Conservation (phyloP, 2,113 vertebrate genomes). For the Scytalopus superciliaris region DNA sequence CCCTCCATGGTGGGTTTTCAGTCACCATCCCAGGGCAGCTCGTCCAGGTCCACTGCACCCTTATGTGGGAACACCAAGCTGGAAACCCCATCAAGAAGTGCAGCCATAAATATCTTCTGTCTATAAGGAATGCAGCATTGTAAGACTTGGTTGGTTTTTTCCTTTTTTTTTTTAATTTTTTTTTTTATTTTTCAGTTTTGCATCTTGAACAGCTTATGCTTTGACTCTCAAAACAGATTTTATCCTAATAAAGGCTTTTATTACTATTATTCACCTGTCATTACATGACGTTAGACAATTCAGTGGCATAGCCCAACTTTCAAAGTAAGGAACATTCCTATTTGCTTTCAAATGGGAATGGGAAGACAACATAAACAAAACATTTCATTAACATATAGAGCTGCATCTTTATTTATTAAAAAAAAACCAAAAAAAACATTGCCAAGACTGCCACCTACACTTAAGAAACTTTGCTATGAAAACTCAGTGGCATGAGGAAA, state of each 20-base stretch:
- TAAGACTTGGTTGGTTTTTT: neutral
- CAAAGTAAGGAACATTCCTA: constrained; percentile 43
- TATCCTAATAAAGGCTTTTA: constrained; percentile 71
- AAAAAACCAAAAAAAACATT: constrained; percentile 6
- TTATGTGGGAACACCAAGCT: accelerated
- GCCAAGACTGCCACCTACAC: constrained; percentile 76
- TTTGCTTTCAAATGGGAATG: constrained; percentile 10
- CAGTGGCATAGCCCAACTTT: constrained; percentile 43
- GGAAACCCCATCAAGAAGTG: neutral
- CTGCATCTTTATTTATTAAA: constrained; percentile 18
- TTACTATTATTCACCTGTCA: constrained; percentile 76
- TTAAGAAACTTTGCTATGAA: constrained; percentile 77
- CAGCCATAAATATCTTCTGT: neutral
- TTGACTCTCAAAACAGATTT: constrained; percentile 71
- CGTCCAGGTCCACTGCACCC: accelerated
- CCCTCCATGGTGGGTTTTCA: neutral
- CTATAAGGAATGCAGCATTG: neutral
- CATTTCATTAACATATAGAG: constrained; percentile 66
- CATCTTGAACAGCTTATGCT: constrained; percentile 62
- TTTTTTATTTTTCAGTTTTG: constrained; percentile 15
- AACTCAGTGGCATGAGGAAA: constrained; percentile 71
- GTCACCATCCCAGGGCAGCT: neutral
- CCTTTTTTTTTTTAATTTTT: neutral
- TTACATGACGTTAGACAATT: constrained; percentile 72
- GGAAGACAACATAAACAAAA: constrained; percentile 55